Base-by-base conservation (phyloP, 2,888 invertebrate genomes). In the Furcula furcula region DNA sequence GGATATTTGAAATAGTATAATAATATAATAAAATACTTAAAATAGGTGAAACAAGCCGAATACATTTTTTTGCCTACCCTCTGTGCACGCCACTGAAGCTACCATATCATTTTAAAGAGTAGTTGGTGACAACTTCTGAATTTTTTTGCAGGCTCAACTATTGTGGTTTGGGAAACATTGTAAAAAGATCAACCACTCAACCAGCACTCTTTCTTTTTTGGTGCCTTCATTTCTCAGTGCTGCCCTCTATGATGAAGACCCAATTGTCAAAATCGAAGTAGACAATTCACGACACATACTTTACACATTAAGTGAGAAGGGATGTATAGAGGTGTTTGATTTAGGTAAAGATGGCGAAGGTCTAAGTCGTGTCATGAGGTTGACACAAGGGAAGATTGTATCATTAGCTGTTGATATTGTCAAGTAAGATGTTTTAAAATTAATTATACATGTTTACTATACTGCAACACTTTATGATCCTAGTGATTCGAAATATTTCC, bases 81-180 rank as follows among this genome's bases (percentile, higher is more conserved):
- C n/a, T n/a, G n/a, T n/a, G n/a, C n/a, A n/a, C n/a, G n/a, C n/a
- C n/a, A n/a, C n/a, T n/a, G n/a, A n/a, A n/a, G n/a, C n/a, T n/a
- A n/a, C n/a, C n/a, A n/a, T n/a, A n/a, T n/a, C n/a, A n/a, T n/a
- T n/a, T n/a, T n/a, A n/a, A n/a, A n/a, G n/a, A n/a, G n/a, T n/a
- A n/a, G n/a, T n/a, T n/a, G n/a, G n/a, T n/a, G n/a, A n/a, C n/a
- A n/a, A n/a, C n/a, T n/a, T n/a, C n/a, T n/a, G n/a, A n/a, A n/a
- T n/a, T 29, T 23, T 42, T 46, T 75, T 86, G 29, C 72, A 93
- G 93, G 93, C 93, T 28, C 94, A 95, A 77, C 91, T 94, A 52
- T 96, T 95, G 46, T 98, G 98, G 98, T 97, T 98, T 81, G 96
- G 97, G 11, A 95, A 97, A 77, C 94, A 97, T 52, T 98, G 97